Evolutionary conservation across 2,888 invertebrate genomes (phyloP), one percentile per base, ranked within the genome.

Genomic region (Tortricodes alternella): DNA sequence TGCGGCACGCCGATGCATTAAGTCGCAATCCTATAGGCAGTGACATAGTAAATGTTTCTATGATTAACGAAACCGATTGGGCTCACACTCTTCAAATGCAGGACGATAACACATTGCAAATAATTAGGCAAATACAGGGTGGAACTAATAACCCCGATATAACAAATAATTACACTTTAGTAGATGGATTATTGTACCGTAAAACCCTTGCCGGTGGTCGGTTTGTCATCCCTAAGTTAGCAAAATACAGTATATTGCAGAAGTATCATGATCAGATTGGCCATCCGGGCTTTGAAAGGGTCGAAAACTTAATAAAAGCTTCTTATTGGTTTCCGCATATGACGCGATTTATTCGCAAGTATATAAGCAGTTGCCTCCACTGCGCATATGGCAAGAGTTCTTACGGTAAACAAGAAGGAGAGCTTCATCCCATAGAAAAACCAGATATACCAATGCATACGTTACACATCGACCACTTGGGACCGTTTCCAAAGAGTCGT

Each of bases 311-410:
- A 23, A 50, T 81, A 3, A 57, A 60, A 9, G 57, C 72, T 48
- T 61, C 68, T 18, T 86, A 79, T 62, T 85, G 79, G 78, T 83
- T 85, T 48, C 70, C 71, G 0, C 59, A 67, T 1, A 80, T 83
- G 78, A 66, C 67, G 32, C 50, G 64, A 0, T 80, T 75, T 46
- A 73, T 80, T 0, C 66, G 71, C 19, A 65, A 73, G 39, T 80
- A 85, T 53, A 72, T 83, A 5, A 60, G 50, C 1, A 32, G 18
- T 9, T 56, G 55, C n/a, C 8, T 56, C 8, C 43, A 37, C 5
- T 56, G 55, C 18, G 49, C 55, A 2, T 56, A 13, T 38, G 56
- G 27, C 1, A 56, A 56, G 21, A 11, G 15, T n/a, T n/a, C 41
- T 6, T 39, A 48, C 15, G 49, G 55, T 8, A 46, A 11, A 11